Base-by-base conservation (phyloP, 2,888 invertebrate species). In the Deilephila elpenor region DNA sequence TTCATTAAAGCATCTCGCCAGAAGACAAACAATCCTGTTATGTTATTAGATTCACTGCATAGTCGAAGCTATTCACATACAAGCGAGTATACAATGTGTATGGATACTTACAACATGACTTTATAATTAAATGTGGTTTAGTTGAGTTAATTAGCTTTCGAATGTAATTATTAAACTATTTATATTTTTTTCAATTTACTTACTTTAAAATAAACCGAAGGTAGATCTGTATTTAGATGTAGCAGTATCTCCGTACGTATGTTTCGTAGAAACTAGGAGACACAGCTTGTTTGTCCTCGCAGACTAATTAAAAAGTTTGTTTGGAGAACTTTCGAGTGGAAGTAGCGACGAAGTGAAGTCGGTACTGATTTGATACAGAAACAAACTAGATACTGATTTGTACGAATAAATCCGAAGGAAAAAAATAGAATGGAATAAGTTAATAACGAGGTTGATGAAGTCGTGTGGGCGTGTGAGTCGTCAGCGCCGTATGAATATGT, bases 271-370 rank as follows among this genome's bases (percentile, higher is more conserved):
- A 91, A 89, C 89, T 89, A 88, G 87, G 90, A 91, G 92, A 91
- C 88, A 89, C 89, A 89, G 92, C 91, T 91, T 94, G 94, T 93
- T 94, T 93, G 93, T 93, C 89, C 91, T 93, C 88, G 89, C 87
- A 91, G 93, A 93, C 93, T 94, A 94, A 94, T 94, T 94, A 94
- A 94, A 94, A 94, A 94, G 93, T 94, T 94, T 94, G 93, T 92
- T 91, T 86, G 85, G 80, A 82, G 82, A 90, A 93, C 86, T 93
- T 89, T 84, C 79, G 85, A 85, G 86, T 79, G 85, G 88, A 89
- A 91, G 90, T 89, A 88, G 87, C 87, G 85, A 84, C 89, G 87
- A 86, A 90, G 90, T 89, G 86, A 82, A 87, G 85, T 84, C 82
- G 83, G 85, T 83, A 85, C 87, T 86, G 88, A 88, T 90, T 90